A percentile compares a stretch with the other conserved stretches of the same genome.
Conservation (phyloP, 2,797 vertebrate species). For the Clarias laeviceps region DNA sequence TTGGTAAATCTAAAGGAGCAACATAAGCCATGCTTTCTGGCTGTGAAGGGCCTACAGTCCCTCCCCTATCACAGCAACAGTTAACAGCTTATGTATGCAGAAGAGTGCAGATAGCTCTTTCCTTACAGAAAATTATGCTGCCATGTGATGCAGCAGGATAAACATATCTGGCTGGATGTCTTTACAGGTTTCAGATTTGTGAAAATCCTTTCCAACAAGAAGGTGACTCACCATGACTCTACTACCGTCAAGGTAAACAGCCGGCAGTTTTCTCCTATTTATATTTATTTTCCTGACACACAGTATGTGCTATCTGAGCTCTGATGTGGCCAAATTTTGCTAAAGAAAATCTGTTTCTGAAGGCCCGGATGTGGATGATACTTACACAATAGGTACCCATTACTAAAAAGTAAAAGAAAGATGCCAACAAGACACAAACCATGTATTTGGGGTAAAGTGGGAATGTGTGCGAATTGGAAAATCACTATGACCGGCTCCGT, state of each 20-base stretch:
- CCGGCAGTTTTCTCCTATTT: neutral
- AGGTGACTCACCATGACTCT: neutral
- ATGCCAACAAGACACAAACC: conserved; percentile 1
- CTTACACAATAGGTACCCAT: neutral
- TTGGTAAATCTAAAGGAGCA: neutral
- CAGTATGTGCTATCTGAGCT: neutral
- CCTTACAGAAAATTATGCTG: neutral
- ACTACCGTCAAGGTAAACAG: neutral
- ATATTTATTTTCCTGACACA: neutral
- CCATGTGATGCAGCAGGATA: neutral
- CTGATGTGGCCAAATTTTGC: neutral
- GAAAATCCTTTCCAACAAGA: neutral
- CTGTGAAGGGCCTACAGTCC: neutral
- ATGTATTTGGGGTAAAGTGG: neutral
- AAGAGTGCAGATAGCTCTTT: neutral
- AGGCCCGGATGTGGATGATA: neutral
- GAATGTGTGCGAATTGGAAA: neutral
- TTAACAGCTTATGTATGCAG: neutral
- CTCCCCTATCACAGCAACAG: neutral
- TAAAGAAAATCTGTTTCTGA: neutral
- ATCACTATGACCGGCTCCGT: neutral
- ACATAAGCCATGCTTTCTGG: neutral
- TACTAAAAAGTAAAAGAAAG: neutral
- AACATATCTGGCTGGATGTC: neutral
- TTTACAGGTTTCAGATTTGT: neutral